Evolutionary conservation across 2,113 vertebrate species (phyloP).

Genomic region (Polypterus senegalus): DNA sequence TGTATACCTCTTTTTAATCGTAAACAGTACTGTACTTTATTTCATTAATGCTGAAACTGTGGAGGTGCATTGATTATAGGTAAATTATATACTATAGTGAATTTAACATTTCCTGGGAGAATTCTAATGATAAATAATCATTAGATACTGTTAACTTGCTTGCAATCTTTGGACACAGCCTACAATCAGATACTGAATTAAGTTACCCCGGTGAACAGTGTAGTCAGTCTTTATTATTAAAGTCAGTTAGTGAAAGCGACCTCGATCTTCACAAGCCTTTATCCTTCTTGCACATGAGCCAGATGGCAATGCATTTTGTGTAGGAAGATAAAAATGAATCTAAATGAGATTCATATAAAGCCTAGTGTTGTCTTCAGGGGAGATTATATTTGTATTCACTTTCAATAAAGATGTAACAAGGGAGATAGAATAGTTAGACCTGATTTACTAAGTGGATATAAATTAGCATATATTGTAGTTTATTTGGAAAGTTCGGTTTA

Average conservation of each 20-base stretch:
- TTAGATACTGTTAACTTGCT: background rate
- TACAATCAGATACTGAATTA: background rate
- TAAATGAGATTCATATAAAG: background rate
- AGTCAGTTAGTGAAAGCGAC: background rate
- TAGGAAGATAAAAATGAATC: background rate
- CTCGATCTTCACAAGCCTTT: background rate
- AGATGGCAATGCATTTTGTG: background rate
- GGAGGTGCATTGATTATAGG: too few species aligned
- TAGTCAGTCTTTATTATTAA: background rate
- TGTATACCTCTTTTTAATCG: too few species aligned
- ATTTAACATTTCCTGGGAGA: too few species aligned
- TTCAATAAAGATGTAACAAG: background rate
- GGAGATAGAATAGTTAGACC: background rate
- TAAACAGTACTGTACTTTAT: too few species aligned
- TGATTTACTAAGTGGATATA: background rate
- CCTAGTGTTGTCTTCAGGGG: conserved; percentile 3
- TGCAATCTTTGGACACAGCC: background rate
- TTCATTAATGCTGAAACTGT: too few species aligned
- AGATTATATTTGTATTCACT: background rate
- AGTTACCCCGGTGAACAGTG: background rate
- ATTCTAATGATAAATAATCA: background rate
- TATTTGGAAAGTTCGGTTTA: too few species aligned
- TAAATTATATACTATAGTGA: too few species aligned
- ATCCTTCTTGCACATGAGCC: background rate
- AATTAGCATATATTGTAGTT: too few species aligned